Conservation (phyloP, 2,888 invertebrate species). For the Nephrotoma appendiculata region DNA sequence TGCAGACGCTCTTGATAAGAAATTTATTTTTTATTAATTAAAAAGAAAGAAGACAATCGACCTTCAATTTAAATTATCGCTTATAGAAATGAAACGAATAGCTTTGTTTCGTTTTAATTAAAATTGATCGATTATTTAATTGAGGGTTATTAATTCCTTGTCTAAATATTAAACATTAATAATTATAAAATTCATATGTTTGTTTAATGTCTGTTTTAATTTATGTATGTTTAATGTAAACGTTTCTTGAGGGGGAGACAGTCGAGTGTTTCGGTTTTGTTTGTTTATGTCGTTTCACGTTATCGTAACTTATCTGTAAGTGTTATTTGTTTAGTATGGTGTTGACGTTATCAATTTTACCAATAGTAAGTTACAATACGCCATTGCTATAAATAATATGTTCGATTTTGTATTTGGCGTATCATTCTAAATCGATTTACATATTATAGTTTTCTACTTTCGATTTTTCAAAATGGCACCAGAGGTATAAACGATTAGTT, state of each 20-base stretch:
- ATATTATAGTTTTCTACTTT: no score
- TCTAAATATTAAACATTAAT: not conserved
- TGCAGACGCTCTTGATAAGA: not conserved
- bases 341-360: not conserved
- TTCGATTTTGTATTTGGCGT: no score
- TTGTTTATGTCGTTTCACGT: not conserved
- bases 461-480: no score
- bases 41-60: not conserved
- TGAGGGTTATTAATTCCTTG: not conserved
- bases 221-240: not conserved
- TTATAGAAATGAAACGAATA: not conserved
- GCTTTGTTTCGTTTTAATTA: not conserved
- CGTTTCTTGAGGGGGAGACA: not conserved
- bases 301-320: not conserved
- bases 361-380: not conserved
- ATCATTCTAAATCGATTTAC: no score
- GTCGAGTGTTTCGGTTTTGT: not conserved
- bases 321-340: not conserved
- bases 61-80: not conserved
- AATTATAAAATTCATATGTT: not conserved
- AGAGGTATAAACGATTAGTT: no score
- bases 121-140: not conserved
- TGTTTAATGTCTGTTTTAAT: not conserved
- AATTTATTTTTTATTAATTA: not conserved
- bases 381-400: not conserved